Base-by-base conservation (phyloP, 2,888 invertebrate genomes). In the Oxycera nigricornis region DNA sequence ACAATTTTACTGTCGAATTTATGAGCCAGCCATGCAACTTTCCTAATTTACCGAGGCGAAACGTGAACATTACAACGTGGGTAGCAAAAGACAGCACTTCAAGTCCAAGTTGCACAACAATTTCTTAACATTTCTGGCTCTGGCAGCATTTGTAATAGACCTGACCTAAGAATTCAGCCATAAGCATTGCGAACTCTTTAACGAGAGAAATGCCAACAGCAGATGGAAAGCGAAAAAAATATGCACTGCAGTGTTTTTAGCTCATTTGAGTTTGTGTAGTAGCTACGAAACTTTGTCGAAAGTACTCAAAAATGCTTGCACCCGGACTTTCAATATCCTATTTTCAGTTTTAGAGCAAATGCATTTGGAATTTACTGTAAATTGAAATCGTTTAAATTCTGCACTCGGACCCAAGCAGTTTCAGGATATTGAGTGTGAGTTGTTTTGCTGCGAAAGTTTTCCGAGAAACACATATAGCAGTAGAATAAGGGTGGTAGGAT, bases 281-380 rank as follows among this genome's bases (percentile, higher is more conserved):
- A 22, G 52, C 52, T 22, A 24, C 9, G 24, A 22, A 22, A 24
- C 7, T 55, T 24, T 22, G 24, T n/a, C n/a, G n/a, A 2, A 22
- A 24, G 52, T 24, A 55, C 2, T 2, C 9, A 20, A 20, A 24
- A 22, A 17, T 20, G 24, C 24, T 9, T 55, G 22, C 20, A 3
- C 22, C 9, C 52, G 17, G 52, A 24, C 46, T 55, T 11, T 46
- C 46, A 11, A 46, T 17, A 3, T 22, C 24, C 3, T 24, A 20
- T 55, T 55, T 55, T 55, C 52, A 17, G 22, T 2, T n/a, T 3
- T 20, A 50, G 17, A n/a, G 24, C 46, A 24, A 59, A 59, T 59
- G 59, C 59, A 26, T 55, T 59, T 26, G 30, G 59, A 59, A 59
- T 59, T 59, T 59, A 59, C 59, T 59, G 59, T 59, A 59, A 59